Evolutionary conservation across 1,140 invertebrate genomes (phyloP), one percentile per base, ranked within the genome.

Genomic region (Musca domestica): DNA sequence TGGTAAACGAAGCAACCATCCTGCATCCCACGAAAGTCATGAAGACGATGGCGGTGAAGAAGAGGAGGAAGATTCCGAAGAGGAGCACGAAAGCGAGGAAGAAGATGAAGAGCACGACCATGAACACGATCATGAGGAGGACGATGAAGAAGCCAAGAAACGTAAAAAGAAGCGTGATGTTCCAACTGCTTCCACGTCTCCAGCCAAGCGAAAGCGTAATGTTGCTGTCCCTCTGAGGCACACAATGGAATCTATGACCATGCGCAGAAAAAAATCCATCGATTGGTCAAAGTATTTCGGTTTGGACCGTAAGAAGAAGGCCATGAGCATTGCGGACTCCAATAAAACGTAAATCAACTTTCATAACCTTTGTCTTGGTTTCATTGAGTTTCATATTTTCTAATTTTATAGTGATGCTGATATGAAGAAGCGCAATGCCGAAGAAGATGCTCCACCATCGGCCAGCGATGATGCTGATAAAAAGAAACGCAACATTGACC

Each of bases 211-310:
- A n/a, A 68, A 64, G 17, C 30, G 27, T 52, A 58, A 58, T 15
- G 52, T 41, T 51, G 46, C 22, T 54, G 54, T 34, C 20, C 23
- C 49, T 47, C 41, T 23, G 17, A 54, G 30, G 12, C 41, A 27
- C 41, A 46, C 27, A 5, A 41, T 51, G 6, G 73, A 72, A 52
- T 41, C 74, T 5, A 76, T 71, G 69, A 71, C 46, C 14, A 41
- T 74, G 15, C 71, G 82, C 68, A 74, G 80, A 70, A 93, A 93
- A 78, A 93, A 93, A 78, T 91, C 90, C 12, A 87, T 93, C 46
- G 88, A 93, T 71, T 94, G 92, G 92, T 92, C 91, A 0, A 87
- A 92, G 63, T 93, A 94, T 72, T 94, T 94, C 74, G 92, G 92
- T 0, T 86, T 93, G 56, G 92, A 94, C 78, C 87, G 90, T 65